Conservation (phyloP, 1,140 invertebrate genomes). For the Anastatus disparis region DNA sequence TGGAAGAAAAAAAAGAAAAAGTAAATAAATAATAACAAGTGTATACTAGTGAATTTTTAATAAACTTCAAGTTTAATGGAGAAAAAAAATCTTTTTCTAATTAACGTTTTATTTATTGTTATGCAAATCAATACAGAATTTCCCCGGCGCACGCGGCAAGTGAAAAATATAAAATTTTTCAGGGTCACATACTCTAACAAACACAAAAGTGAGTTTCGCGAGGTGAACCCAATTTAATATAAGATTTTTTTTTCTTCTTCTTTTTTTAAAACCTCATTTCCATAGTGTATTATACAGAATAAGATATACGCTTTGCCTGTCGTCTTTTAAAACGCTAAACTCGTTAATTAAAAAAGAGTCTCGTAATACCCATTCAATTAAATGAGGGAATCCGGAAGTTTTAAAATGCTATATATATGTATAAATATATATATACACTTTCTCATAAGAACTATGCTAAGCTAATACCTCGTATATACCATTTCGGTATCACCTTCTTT, state of each 20-base stretch:
- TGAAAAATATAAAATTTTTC: constrained; percentile 3
- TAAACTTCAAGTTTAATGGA: too few relatives aligned
- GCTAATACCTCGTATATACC: too few relatives aligned
- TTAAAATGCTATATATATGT: too few relatives aligned
- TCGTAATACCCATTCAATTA: constrained; percentile 39
- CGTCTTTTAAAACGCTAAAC: too few relatives aligned
- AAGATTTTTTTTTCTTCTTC: too few relatives aligned
- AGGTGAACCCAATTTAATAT: constrained; percentile 1
- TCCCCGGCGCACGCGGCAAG: background rate
- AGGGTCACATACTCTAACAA: background rate
- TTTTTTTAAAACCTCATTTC: constrained; percentile 22
- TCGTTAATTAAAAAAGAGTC: constrained; percentile 34
- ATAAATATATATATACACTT: constrained; percentile 16
- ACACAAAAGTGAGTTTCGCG: too few relatives aligned
- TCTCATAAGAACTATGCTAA: constrained; percentile 31
- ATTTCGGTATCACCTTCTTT: background rate
- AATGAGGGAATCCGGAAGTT: constrained; percentile 20
- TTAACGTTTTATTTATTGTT: background rate
- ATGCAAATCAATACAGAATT: too few relatives aligned
- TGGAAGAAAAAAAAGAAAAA: too few relatives aligned
- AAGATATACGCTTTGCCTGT: background rate
- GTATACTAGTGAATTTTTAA: too few relatives aligned
- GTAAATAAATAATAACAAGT: too few relatives aligned
- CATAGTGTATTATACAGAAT: background rate
- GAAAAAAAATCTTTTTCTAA: too few relatives aligned